Conservation (phyloP, 1,140 invertebrate species). For the Drosophila kurseongensis region DNA sequence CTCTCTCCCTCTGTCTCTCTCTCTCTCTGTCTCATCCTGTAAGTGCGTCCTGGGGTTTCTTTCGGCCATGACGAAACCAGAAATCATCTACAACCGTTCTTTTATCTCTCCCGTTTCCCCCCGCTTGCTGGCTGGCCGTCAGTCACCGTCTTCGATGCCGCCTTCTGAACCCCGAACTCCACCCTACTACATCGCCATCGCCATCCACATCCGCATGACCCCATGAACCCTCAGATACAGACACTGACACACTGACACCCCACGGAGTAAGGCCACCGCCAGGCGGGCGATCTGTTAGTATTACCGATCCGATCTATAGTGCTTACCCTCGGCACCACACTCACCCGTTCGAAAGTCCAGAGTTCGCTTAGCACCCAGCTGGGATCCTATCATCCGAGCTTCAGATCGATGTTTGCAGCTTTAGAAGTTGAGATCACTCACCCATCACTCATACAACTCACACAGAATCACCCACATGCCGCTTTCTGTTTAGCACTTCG, state of each 20-base stretch:
- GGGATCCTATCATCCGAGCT: slow-evolving; percentile 8
- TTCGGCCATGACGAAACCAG: slow-evolving; percentile 33
- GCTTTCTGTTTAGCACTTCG: slow-evolving; percentile 64
- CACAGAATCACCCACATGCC: slow-evolving; percentile 26
- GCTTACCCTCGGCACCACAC: slow-evolving; percentile 11
- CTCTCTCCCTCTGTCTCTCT: slow-evolving; percentile 20
- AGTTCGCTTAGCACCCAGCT: slow-evolving; percentile 22
- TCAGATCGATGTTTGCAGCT: slow-evolving; percentile 42
- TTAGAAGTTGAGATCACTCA: slow-evolving; percentile 49
- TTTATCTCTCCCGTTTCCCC: slow-evolving; percentile 41
- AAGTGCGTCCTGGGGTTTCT: slow-evolving; percentile 43
- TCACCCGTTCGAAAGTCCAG: slow-evolving; percentile 7
- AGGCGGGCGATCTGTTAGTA: slow-evolving; percentile 51
- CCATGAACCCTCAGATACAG: slow-evolving; percentile 52
- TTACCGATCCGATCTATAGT: slow-evolving; percentile 9
- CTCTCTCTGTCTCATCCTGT: slow-evolving; percentile 26
- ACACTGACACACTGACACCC: slow-evolving; percentile 38
- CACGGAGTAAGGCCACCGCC: slow-evolving; percentile 36
- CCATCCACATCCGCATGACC: slow-evolving; percentile 28
- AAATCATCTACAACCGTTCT: slow-evolving; percentile 48
- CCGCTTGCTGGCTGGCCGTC: slow-evolving; percentile 32
- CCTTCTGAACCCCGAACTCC: slow-evolving; percentile 50
- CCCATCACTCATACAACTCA: slow-evolving; percentile 8
- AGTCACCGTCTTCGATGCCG: slow-evolving; percentile 72
- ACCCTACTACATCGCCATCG: slow-evolving; percentile 12